Evolutionary conservation across 2,888 invertebrate species (phyloP), one percentile per base, ranked within the genome.

Genomic region (Nematopogon swammerdamellus): DNA sequence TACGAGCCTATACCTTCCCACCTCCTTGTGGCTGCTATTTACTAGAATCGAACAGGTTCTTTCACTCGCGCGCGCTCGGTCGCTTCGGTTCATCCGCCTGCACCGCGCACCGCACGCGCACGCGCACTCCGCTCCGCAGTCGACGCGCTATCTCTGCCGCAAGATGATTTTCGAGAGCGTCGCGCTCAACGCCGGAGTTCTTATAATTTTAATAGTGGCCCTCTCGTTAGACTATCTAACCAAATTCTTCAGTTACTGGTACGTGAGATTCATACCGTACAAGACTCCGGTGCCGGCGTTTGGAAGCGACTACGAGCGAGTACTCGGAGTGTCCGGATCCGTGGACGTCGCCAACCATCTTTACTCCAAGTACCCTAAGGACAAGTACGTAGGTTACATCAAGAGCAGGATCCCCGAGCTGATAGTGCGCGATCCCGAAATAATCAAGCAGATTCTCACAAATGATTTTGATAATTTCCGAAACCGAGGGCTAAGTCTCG

Each of bases 191-290:
- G 55, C 72, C 44, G 53, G 60, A 30, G 60, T 77, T n/a, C 53
- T 73, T 14, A 36, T 59, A 18, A 59, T 67, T 17, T 57, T 79
- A 1, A 64, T 79, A 46, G 50, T 65, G 49, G 77, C 79, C 4
- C 57, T 79, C 14, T 65, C 64, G 44, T 67, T 72, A 51, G 79
- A 79, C 56, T 79, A 79, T 58, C 67, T 75, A 42, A 79, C 77
- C 0, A 79, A 79, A 52, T 79, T 65, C 60, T 79, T 79, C 59
- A 79, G 73, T 57, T 79, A 79, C 58, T 79, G 79, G 77, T 79
- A 79, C 52, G 64, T 79, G 18, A 60, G 79, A 17, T 74, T 76
- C 52, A 63, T 79, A 19, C 69, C 73, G 0, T 72, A 76, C 54
- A 75, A 70, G 58, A 60, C 60, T 1, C 59, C 70, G 0, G 50